phyloP scores from a whole-genome alignment of 1,140 invertebrate species.

The Heliconius congener region DNA sequence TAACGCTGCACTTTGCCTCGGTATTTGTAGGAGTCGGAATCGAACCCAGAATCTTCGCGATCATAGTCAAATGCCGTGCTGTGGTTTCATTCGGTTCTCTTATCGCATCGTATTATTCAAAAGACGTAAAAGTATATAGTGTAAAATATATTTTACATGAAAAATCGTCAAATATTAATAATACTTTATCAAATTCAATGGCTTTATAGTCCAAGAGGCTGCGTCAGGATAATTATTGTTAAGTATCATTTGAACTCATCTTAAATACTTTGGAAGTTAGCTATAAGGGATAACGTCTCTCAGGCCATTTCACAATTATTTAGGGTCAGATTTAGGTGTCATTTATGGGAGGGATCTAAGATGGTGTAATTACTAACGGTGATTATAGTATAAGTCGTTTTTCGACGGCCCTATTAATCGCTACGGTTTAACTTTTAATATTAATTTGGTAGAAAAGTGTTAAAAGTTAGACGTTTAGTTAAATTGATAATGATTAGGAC shows the following conservation, averaged over 20 bases:
- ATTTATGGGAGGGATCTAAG: constrained; percentile 36
- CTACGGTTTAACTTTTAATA: neutral
- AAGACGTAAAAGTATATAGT: too few relatives aligned
- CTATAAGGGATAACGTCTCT: constrained; percentile 43
- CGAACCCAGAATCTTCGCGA: too few relatives aligned
- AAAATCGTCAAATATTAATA: too few relatives aligned
- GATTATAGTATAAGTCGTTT: constrained; percentile 23
- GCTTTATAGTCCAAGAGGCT: constrained; percentile 1
- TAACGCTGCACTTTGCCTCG: too few relatives aligned
- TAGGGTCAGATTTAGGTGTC: constrained; percentile 45
- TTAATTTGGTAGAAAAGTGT: neutral
- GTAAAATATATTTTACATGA: too few relatives aligned
- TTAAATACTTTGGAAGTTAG: constrained; percentile 24
- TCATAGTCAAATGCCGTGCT: too few relatives aligned
- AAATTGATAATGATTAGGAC: neutral
- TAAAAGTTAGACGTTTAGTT: neutral
- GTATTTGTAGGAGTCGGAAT: too few relatives aligned
- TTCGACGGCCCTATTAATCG: neutral
- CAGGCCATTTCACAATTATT: constrained; percentile 47
- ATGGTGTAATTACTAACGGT: constrained; percentile 33
- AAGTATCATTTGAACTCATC: constrained; percentile 31
- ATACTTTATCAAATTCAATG: neutral
- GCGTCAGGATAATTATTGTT: constrained; percentile 25
- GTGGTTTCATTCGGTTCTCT: too few relatives aligned
- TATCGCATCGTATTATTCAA: too few relatives aligned